Evolutionary conservation across 2,888 invertebrate genomes (phyloP).

Genomic region (Leucoptera coffeella): DNA sequence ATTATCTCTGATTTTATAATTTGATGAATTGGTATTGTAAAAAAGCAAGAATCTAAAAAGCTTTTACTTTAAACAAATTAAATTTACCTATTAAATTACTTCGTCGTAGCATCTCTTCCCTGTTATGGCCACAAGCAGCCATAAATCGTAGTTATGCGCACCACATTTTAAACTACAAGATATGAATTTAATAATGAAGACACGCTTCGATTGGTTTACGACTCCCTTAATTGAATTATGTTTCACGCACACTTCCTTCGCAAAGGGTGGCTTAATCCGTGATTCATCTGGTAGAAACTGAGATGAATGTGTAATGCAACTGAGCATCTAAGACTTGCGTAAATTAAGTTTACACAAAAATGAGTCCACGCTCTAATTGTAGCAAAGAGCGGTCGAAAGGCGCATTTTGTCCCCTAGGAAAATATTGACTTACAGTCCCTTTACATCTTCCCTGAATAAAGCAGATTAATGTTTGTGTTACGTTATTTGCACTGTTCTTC

Average conservation of each 20-base stretch:
- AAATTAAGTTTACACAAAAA: slow-evolving; percentile 48
- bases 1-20: too few species aligned
- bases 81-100: too few species aligned
- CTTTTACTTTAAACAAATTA: too few species aligned
- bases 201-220: slow-evolving; percentile 46
- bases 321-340: slow-evolving; percentile 7
- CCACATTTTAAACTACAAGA: slow-evolving; percentile 38
- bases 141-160: slow-evolving; percentile 33
- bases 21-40: too few species aligned
- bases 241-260: slow-evolving; percentile 15
- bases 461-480: slow-evolving; percentile 49
- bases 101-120: too few species aligned
- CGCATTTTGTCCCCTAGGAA: slow-evolving; percentile 38
- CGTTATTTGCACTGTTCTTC: slow-evolving; percentile 43
- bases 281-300: too few species aligned
- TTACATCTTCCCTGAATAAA: slow-evolving; percentile 44
- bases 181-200: slow-evolving; percentile 37
- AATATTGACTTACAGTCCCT: slow-evolving; percentile 41
- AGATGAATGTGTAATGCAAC: too few species aligned
- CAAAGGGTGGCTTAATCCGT: slow-evolving; percentile 24
- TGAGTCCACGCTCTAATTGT: slow-evolving; percentile 47
- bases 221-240: slow-evolving; percentile 37
- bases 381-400: slow-evolving; percentile 20
- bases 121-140: slow-evolving; percentile 5
- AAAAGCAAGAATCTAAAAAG: too few species aligned